Percentiles rank a stretch among this genome's conserved stretches.
Conservation (phyloP, 2,113 vertebrate species). For the Glaucomys volans region DNA sequence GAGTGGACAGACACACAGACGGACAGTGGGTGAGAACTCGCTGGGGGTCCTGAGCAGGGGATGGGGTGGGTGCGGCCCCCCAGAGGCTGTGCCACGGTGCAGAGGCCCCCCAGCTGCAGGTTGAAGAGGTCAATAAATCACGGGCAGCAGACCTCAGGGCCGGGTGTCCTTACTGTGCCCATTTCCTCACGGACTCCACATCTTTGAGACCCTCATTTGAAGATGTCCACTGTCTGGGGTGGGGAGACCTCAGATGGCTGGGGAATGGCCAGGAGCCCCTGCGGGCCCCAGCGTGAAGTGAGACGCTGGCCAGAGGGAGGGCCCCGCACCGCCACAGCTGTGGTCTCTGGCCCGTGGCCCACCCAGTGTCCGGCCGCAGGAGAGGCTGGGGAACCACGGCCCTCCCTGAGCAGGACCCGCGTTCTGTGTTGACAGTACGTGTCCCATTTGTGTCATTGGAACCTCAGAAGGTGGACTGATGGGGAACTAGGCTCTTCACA, state of each 20-base stretch:
- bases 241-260: fast-evolving
- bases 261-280: no score
- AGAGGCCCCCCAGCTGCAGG: no score
- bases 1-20: fast-evolving
- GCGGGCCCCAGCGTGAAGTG: fast-evolving
- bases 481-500: not conserved
- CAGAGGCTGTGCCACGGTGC: no score
- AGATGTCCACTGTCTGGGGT: fast-evolving
- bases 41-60: not conserved
- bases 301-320: not conserved
- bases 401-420: not conserved
- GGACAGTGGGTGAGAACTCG: fast-evolving
- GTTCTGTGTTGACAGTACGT: fast-evolving
- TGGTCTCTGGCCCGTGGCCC: not conserved
- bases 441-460: not conserved
- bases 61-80: no score
- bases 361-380: fast-evolving
- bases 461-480: not conserved
- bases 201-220: fast-evolving
- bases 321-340: no score
- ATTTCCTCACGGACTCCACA: fast-evolving
- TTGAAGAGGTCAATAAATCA: no score
- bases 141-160: not conserved
- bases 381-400: not conserved
- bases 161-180: no score